Evolutionary conservation across 2,113 vertebrate genomes (phyloP), one percentile per base, ranked within the genome.

Genomic region (Notechis scutatus): DNA sequence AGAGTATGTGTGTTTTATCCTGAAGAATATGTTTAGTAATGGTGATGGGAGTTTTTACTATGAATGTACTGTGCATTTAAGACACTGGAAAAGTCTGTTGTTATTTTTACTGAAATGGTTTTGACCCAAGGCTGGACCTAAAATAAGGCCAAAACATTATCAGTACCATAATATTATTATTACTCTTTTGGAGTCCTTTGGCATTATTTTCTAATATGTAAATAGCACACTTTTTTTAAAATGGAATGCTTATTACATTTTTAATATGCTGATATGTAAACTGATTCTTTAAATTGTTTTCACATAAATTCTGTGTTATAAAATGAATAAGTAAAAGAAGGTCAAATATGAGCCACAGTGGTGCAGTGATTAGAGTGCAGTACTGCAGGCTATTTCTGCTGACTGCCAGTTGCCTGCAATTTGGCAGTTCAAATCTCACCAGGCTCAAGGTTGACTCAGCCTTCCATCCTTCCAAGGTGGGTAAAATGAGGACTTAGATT

Each of bases 101-200:
- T 90, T 97, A n/a, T 93, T 97, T 97, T 96, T 96, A 93, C 93
- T 61, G 96, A 94, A 94, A 92, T 69, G 87, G 93, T 97, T 98
- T 98, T 98, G 96, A 95, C 96, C 95, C 85, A 94, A 98, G 98
- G 98, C 98, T 96, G 98, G 98, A 96, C 97, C 97, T 98, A 97
- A 92, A 95, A 47, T 95, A 90, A 89, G 95, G 97, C 69, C 97
- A 98, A 97, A 97, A 97, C 96, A 94, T 90, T 94, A 93, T 96
- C 96, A 96, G 93, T 93, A 94, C 95, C 95, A 91, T 92, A 94
- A 94, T 64, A 94, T 95, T 96, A 93, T 94, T 97, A 97, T 95
- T 97, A 93, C 97, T 97, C 93, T 95, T n/a, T 85, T 96, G 96
- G 96, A 97, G 96, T 92, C 95, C 55, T n/a, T 95, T 95, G 97